phyloP scores from a whole-genome alignment of 2,888 invertebrate genomes.

The Hirtodrosophila confusa region DNA sequence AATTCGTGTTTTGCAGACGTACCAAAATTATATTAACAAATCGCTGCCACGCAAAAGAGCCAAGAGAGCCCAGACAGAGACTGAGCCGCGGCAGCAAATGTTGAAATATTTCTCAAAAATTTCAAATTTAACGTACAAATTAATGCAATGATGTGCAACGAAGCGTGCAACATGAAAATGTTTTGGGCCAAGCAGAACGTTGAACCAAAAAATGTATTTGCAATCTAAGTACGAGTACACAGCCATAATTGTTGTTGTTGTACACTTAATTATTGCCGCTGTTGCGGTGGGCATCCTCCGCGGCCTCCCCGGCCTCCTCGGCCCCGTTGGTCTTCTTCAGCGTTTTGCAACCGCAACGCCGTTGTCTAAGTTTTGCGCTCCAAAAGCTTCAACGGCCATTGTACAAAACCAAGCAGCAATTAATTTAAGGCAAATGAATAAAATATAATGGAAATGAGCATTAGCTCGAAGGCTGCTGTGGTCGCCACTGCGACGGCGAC shows the following conservation, averaged over 20 bases:
- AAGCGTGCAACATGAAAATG: slow-evolving; percentile 68
- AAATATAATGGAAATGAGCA: slow-evolving; percentile 61
- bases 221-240: slow-evolving; percentile 44
- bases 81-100: slow-evolving; percentile 34
- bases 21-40: slow-evolving; percentile 44
- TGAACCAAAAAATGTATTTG: slow-evolving; percentile 63
- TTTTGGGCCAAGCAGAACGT: slow-evolving; percentile 63
- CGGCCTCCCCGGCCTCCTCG: slow-evolving; percentile 8
- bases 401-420: slow-evolving; percentile 45
- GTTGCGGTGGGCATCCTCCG: slow-evolving; percentile 43
- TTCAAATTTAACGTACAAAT: slow-evolving; percentile 50
- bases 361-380: slow-evolving; percentile 53
- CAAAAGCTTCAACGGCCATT: slow-evolving; percentile 55
- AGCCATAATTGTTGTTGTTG: slow-evolving; percentile 22
- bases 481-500: slow-evolving; percentile 13
- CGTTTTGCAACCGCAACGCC: slow-evolving; percentile 44
- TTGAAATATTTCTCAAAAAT: slow-evolving; percentile 53
- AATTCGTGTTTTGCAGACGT: slow-evolving; percentile 44
- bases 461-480: slow-evolving; percentile 55
- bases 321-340: slow-evolving; percentile 18
- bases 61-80: neutral
- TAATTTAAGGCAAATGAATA: slow-evolving; percentile 63
- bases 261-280: slow-evolving; percentile 44
- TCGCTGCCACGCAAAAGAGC: slow-evolving; percentile 25
- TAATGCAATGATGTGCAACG: slow-evolving; percentile 73